Conservation (phyloP, 2,113 vertebrate species). For the Merops nubicus region DNA sequence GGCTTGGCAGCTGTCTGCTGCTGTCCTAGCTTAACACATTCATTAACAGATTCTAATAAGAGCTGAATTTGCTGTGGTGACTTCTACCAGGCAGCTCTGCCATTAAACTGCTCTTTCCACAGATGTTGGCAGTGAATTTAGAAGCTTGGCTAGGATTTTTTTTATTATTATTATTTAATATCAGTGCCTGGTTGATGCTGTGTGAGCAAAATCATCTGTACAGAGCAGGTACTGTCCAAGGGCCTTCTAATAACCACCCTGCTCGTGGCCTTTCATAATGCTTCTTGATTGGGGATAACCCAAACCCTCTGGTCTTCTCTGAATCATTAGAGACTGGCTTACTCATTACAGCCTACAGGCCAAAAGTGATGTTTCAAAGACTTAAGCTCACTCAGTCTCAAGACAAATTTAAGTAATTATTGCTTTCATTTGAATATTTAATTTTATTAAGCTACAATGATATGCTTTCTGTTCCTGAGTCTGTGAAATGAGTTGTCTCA, state of each 20-base stretch:
- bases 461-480: conserved; percentile 35
- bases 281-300: conserved; percentile 20
- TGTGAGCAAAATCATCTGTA: not conserved
- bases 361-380: conserved; percentile 64
- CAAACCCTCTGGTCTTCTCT: not conserved
- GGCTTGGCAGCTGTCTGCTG: not conserved
- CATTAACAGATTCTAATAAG: conserved; percentile 59
- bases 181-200: not conserved
- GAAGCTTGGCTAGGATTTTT: not conserved
- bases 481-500: not conserved
- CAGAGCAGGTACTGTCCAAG: not conserved
- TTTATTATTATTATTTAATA: not conserved
- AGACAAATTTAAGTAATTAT: conserved; percentile 69
- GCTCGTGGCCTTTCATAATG: conserved; percentile 9
- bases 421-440: conserved; percentile 71
- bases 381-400: conserved; percentile 65
- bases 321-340: conserved; percentile 36
- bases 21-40: not conserved
- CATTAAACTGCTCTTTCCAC: not conserved
- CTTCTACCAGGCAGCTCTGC: not conserved
- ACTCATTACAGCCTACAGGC: conserved; percentile 55
- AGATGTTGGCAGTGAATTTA: not conserved
- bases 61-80: not conserved
- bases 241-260: not conserved
- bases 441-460: conserved; percentile 58